Evolutionary conservation across 92 coral and sea anemone genomes (phyloP).

Genomic region (Siderastrea siderea): DNA sequence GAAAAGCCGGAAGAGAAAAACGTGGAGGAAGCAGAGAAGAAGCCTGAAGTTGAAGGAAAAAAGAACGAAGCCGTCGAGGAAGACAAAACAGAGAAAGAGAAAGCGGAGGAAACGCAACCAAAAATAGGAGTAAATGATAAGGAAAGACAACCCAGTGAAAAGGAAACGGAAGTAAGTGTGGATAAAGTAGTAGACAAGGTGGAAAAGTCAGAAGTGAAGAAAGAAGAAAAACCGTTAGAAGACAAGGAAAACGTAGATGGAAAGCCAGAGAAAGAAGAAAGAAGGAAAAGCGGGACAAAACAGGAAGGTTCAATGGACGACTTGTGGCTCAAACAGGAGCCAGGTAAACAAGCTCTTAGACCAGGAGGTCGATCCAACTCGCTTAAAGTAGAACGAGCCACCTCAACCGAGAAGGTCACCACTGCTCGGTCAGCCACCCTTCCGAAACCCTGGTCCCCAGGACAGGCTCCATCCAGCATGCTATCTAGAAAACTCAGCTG

Average conservation of each 20-base stretch:
- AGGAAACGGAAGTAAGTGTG: constrained; percentile 4
- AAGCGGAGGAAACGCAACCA: constrained; percentile 34
- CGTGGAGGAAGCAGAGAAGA: constrained; percentile 5
- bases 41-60: not conserved
- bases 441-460: constrained; percentile 91
- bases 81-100: constrained; percentile 24
- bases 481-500: constrained; percentile 79
- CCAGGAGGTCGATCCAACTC: constrained; percentile 55
- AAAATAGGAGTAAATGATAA: constrained; percentile 4
- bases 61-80: not conserved
- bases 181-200: constrained; percentile 18
- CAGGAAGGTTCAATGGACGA: constrained; percentile 34
- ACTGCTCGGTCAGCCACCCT: constrained; percentile 81
- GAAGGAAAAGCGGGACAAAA: not conserved
- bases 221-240: not conserved
- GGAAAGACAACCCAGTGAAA: constrained; percentile 29
- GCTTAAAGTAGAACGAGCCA: constrained; percentile 25
- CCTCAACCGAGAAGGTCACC: constrained; percentile 20
- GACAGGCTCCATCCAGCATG: constrained; percentile 53
- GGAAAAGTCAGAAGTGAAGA: not conserved
- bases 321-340: constrained; percentile 75
- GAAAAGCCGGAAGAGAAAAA: constrained; percentile 2
- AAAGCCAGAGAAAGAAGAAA: constrained; percentile 16
- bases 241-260: constrained; percentile 5
- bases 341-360: constrained; percentile 25